A percentile compares a stretch with the other conserved stretches of the same genome.
phyloP scores from a whole-genome alignment of 1,140 invertebrate genomes.

The Atta cephalotes region DNA sequence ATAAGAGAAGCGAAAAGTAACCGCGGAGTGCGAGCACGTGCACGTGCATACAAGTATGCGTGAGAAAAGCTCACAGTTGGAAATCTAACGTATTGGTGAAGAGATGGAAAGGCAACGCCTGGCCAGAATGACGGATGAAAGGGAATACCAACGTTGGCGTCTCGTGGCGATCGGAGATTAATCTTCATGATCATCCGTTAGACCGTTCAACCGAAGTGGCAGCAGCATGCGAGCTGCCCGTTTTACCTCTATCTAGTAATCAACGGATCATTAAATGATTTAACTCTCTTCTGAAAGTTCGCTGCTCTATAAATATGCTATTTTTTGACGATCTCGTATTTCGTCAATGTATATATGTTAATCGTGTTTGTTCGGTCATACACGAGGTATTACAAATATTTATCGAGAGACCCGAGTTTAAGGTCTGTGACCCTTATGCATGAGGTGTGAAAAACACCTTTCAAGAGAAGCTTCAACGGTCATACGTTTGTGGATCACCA shows the following conservation, averaged over 20 bases:
- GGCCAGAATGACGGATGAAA: slow-evolving; percentile 67
- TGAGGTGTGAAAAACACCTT: slow-evolving; percentile 41
- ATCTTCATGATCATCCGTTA: slow-evolving; percentile 68
- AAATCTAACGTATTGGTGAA: slow-evolving; percentile 44
- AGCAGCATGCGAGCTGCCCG: slow-evolving; percentile 21
- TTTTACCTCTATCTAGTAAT: slow-evolving; percentile 36
- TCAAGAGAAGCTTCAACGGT: neutral
- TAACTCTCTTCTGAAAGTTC: neutral
- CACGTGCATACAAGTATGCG: slow-evolving; percentile 58
- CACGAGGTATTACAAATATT: neutral
- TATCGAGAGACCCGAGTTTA: neutral
- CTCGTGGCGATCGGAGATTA: slow-evolving; percentile 66
- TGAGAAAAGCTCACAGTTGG: slow-evolving; percentile 60
- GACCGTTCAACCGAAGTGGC: slow-evolving; percentile 27
- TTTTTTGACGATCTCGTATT: neutral
- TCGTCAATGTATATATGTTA: neutral
- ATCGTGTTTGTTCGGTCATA: slow-evolving; percentile 6
- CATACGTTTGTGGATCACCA: neutral
- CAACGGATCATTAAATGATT: slow-evolving; percentile 39
- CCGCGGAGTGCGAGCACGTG: slow-evolving; percentile 52
- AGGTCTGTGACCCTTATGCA: neutral
- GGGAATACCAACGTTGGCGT: slow-evolving; percentile 44
- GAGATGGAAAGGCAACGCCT: slow-evolving; percentile 50
- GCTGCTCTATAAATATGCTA: neutral
- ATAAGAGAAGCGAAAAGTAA: slow-evolving; percentile 31